Conservation (phyloP, 2,113 vertebrate species). For the Malurus elegans region DNA sequence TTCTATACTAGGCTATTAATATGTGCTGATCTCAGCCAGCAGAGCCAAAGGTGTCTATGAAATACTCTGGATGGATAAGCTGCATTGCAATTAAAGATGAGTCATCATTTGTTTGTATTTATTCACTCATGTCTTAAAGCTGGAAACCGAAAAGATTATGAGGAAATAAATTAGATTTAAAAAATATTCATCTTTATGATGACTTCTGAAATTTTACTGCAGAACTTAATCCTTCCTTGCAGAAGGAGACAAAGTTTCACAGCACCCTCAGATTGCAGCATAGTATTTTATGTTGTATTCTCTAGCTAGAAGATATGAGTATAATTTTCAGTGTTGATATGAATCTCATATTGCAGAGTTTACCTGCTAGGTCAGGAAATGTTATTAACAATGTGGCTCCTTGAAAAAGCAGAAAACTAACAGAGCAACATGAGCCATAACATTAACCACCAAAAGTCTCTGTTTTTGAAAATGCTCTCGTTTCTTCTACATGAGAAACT, state of each 20-base stretch:
- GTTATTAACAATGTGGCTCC: not conserved
- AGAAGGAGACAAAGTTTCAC: not conserved
- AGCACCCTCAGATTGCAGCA: not conserved
- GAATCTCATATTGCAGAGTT: not conserved
- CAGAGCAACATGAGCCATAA: not conserved
- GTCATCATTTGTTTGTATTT: slow-evolving; percentile 20
- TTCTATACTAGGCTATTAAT: not conserved
- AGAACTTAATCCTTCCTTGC: not conserved
- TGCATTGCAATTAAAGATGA: slow-evolving; percentile 23
- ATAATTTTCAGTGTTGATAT: not conserved
- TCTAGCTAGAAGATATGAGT: not conserved
- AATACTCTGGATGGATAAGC: not conserved
- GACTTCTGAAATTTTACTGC: not conserved
- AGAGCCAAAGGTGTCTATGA: not conserved
- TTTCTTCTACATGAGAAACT: not conserved
- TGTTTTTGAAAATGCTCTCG: not conserved
- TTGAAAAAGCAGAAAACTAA: not conserved
- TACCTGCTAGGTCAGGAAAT: not conserved
- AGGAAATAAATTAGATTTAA: not conserved
- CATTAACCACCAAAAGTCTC: not conserved
- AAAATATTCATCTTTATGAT: not conserved
- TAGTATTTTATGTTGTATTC: not conserved
- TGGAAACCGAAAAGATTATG: not conserved
- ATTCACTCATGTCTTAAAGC: slow-evolving; percentile 6
- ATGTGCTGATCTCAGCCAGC: not conserved